Evolutionary conservation across 2,797 vertebrate species (phyloP).

Genomic region (Salarias fasciatus): DNA sequence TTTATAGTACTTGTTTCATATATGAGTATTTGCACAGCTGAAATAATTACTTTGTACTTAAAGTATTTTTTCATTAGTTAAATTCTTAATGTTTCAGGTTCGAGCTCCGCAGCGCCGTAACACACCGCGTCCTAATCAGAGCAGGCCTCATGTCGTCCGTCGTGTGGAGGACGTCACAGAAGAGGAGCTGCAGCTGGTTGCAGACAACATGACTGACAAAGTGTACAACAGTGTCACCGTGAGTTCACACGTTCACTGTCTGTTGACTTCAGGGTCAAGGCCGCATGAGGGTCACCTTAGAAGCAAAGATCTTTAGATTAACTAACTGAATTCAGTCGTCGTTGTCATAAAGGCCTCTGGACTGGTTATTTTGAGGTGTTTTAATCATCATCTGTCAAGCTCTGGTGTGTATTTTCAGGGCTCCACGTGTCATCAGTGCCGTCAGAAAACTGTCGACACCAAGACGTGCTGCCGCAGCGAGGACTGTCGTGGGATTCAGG

Average conservation of each 20-base stretch:
- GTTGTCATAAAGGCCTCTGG: no score
- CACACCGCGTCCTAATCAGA: slow-evolving; percentile 45
- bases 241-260: slow-evolving; percentile 33
- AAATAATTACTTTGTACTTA: neutral
- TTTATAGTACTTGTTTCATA: no score
- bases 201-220: slow-evolving; percentile 80
- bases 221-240: slow-evolving; percentile 80
- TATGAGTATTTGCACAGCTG: neutral
- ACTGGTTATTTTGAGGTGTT: no score
- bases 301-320: no score
- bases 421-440: slow-evolving; percentile 85
- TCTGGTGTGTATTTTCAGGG: slow-evolving; percentile 65
- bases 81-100: slow-evolving; percentile 58
- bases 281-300: no score
- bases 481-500: slow-evolving; percentile 79
- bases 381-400: neutral
- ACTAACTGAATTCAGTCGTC: no score
- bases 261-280: no score
- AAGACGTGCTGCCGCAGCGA: slow-evolving; percentile 83
- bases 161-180: slow-evolving; percentile 81
- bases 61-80: neutral
- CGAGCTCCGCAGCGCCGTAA: slow-evolving; percentile 47
- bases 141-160: slow-evolving; percentile 75
- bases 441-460: slow-evolving; percentile 84
- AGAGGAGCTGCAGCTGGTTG: slow-evolving; percentile 80